Percentiles rank a stretch among this genome's conserved stretches.
Conservation (phyloP, 1,140 invertebrate genomes). For the Pseudomyrmex dendroicus region DNA sequence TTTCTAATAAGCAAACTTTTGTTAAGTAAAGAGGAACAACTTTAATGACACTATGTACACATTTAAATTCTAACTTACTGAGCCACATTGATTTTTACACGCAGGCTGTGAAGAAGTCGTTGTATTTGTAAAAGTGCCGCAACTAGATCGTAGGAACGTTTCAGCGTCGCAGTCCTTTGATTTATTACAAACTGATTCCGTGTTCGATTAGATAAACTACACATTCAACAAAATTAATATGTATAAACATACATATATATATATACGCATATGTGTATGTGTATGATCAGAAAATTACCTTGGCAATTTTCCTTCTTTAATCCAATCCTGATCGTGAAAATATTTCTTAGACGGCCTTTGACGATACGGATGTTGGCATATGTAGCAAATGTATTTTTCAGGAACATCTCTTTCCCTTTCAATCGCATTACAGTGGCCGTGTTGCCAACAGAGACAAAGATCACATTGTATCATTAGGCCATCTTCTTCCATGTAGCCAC, state of each 20-base stretch:
- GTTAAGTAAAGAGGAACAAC: no score
- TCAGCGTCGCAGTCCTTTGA: slow-evolving; percentile 85
- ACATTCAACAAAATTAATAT: slow-evolving; percentile 12
- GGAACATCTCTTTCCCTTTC: slow-evolving; percentile 93
- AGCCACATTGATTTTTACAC: slow-evolving; percentile 92
- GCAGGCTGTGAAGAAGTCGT: slow-evolving; percentile 89
- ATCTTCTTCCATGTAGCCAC: slow-evolving; percentile 94
- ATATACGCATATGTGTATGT: background rate
- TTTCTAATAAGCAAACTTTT: no score
- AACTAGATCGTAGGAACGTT: slow-evolving; percentile 90
- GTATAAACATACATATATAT: slow-evolving; percentile 1
- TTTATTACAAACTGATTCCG: slow-evolving; percentile 82
- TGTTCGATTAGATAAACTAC: slow-evolving; percentile 79
- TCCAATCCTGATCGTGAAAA: slow-evolving; percentile 94
- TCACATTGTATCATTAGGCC: slow-evolving; percentile 98
- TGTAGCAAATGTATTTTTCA: slow-evolving; percentile 95
- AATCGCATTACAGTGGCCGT: slow-evolving; percentile 94
- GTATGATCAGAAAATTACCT: slow-evolving; percentile 76
- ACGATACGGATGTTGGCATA: slow-evolving; percentile 92
- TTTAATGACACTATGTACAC: background rate
- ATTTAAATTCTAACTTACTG: slow-evolving; percentile 85
- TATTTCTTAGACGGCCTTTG: slow-evolving; percentile 90
- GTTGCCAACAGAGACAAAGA: slow-evolving; percentile 97
- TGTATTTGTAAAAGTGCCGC: slow-evolving; percentile 89
- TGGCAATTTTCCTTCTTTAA: slow-evolving; percentile 92